Conservation (phyloP, 2,113 vertebrate species). For the Proterorhinus semilunaris region DNA sequence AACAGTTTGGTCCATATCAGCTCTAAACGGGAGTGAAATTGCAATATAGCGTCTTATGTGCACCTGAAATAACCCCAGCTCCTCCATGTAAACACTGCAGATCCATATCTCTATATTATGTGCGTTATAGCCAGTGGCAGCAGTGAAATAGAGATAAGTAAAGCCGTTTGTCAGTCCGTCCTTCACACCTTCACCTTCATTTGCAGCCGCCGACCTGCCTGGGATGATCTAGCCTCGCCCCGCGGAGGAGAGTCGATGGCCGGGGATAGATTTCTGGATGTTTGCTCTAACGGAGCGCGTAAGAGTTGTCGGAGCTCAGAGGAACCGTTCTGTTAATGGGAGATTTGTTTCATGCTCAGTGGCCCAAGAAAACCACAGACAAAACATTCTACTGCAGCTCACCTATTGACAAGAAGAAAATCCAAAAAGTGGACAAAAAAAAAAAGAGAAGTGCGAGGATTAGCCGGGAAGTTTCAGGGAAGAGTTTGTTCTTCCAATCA, state of each 20-base stretch:
- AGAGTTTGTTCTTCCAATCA: not conserved
- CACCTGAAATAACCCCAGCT: not conserved
- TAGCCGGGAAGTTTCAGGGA: not conserved
- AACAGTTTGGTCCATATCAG: not conserved
- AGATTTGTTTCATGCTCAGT: conserved; percentile 44
- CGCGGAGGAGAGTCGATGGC: conserved; percentile 11
- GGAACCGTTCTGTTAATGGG: conserved; percentile 38
- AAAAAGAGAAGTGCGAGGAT: not conserved
- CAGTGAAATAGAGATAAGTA: not conserved
- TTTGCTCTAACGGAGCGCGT: conserved; percentile 38
- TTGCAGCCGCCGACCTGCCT: conserved; percentile 2
- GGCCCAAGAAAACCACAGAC: conserved; percentile 15
- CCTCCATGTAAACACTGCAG: not conserved
- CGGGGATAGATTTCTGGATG: conserved; percentile 29
- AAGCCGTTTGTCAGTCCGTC: not conserved
- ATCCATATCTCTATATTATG: not conserved
- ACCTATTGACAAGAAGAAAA: not conserved
- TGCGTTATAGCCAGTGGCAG: not conserved
- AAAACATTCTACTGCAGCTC: not conserved
- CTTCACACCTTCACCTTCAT: not conserved
- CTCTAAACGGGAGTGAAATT: not conserved
- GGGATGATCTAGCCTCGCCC: conserved; percentile 9
- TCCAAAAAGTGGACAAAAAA: not conserved
- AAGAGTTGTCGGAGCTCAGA: conserved; percentile 39
- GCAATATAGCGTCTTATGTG: not conserved